Conservation (phyloP, 2,888 invertebrate species). For the Lasiommata megera region DNA sequence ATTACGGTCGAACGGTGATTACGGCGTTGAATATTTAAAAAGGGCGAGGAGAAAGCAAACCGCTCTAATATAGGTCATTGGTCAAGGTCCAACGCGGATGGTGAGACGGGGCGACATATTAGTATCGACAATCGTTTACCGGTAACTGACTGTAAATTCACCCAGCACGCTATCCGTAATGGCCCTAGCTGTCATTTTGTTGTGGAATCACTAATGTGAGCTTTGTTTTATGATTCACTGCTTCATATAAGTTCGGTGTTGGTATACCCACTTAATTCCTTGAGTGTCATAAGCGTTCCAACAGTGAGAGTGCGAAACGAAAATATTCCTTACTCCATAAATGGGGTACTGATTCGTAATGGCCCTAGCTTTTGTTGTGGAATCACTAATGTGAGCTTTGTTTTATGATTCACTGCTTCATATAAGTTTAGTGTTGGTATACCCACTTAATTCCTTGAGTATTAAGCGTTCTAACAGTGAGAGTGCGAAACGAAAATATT, state of each 20-base stretch:
- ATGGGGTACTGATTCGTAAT: too few relatives aligned
- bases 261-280: too few relatives aligned
- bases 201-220: neutral
- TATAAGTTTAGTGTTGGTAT: too few relatives aligned
- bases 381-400: neutral
- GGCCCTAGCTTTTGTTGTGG: neutral
- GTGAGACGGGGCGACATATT: slow-evolving; percentile 4
- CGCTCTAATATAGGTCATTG: slow-evolving; percentile 42
- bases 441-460: too few relatives aligned
- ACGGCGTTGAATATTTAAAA: slow-evolving; percentile 47
- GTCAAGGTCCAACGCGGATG: slow-evolving; percentile 38
- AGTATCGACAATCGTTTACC: slow-evolving; percentile 25
- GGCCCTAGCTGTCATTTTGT: slow-evolving; percentile 1
- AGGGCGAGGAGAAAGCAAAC: slow-evolving; percentile 24
- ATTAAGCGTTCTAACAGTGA: too few relatives aligned
- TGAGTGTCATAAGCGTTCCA: too few relatives aligned
- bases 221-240: neutral
- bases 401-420: neutral
- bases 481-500: too few relatives aligned
- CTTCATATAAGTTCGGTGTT: too few relatives aligned
- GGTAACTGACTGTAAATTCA: slow-evolving; percentile 12
- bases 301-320: too few relatives aligned
- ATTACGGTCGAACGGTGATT: slow-evolving; percentile 43
- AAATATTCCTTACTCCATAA: too few relatives aligned
- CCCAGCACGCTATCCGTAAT: slow-evolving; percentile 4